Evolutionary conservation across 1,140 invertebrate genomes (phyloP).

Genomic region (Bilobella aurantiaca): DNA sequence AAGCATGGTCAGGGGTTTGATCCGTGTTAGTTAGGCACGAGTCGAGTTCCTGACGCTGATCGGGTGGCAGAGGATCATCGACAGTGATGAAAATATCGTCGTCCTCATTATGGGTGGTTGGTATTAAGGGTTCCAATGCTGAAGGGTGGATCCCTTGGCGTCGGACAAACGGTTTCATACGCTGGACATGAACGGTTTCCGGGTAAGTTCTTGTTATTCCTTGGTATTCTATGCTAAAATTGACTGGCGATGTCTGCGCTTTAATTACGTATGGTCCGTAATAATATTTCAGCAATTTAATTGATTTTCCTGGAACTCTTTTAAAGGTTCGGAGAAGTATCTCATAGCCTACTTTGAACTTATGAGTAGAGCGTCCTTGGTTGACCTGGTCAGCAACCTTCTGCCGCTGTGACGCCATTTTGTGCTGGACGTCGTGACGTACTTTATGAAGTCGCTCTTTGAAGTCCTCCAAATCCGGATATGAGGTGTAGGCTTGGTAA

Average conservation of each 20-base stretch:
- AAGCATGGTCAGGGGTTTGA: too few relatives aligned
- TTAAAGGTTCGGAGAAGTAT: background rate
- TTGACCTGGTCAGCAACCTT: too few relatives aligned
- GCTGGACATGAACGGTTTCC: conserved; percentile 11
- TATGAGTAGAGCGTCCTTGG: too few relatives aligned
- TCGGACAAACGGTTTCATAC: conserved; percentile 6
- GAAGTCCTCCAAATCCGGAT: background rate
- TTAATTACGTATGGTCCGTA: conserved; percentile 10
- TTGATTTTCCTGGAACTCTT: background rate
- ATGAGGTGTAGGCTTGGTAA: conserved; percentile 20
- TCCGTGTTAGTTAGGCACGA: too few relatives aligned
- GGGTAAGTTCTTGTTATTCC: background rate
- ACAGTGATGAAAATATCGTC: too few relatives aligned
- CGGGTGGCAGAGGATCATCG: too few relatives aligned
- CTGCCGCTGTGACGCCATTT: too few relatives aligned
- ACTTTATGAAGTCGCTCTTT: background rate
- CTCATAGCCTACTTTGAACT: background rate
- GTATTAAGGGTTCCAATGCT: too few relatives aligned
- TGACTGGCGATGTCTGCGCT: background rate
- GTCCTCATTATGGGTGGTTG: too few relatives aligned
- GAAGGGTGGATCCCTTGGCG: too few relatives aligned
- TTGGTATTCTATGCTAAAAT: conserved; percentile 9
- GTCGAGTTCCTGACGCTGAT: too few relatives aligned
- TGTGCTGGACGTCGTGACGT: too few relatives aligned
- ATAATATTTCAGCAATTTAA: background rate